These are phyloP conservation scores for Erinaceus europaeus DNA, from an alignment of 2,113 vertebrate species.

Conservation along the genomic window DNA sequence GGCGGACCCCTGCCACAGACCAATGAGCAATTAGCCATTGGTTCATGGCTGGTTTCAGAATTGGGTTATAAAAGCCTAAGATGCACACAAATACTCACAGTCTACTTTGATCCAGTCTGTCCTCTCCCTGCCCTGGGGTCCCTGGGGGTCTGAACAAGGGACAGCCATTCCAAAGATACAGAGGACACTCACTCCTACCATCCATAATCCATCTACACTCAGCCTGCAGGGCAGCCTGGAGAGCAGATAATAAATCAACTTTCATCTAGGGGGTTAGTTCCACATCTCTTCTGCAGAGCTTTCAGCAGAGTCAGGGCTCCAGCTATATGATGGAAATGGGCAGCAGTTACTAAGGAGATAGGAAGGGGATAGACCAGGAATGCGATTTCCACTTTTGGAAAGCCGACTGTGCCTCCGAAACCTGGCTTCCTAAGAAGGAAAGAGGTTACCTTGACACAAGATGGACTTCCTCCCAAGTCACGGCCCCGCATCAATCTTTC, in stretches of 20 bases:
- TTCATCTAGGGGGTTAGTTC: neutral
- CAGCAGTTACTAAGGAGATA: neutral
- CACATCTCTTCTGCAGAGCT: fast-evolving
- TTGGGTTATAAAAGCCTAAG: neutral
- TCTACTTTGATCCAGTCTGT: neutral
- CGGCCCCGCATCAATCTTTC: slow-evolving; percentile 39
- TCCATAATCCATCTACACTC: neutral
- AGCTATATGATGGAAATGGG: neutral
- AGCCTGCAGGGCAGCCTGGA: neutral
- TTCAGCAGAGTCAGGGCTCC: neutral
- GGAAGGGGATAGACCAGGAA: neutral
- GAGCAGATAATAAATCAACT: neutral
- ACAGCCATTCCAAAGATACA: neutral
- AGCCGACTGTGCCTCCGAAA: neutral
- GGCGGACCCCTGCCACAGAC: neutral
- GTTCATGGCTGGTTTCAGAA: no score
- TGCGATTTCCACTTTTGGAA: neutral
- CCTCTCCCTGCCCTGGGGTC: neutral
- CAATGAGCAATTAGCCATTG: neutral
- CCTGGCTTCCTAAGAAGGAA: neutral
- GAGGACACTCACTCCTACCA: neutral
- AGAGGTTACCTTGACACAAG: slow-evolving; percentile 41
- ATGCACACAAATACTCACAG: neutral
- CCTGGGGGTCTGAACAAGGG: neutral
- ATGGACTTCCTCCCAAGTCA: slow-evolving; percentile 2